Conservation (phyloP, 2,113 vertebrate genomes). For the Clinocottus analis region DNA sequence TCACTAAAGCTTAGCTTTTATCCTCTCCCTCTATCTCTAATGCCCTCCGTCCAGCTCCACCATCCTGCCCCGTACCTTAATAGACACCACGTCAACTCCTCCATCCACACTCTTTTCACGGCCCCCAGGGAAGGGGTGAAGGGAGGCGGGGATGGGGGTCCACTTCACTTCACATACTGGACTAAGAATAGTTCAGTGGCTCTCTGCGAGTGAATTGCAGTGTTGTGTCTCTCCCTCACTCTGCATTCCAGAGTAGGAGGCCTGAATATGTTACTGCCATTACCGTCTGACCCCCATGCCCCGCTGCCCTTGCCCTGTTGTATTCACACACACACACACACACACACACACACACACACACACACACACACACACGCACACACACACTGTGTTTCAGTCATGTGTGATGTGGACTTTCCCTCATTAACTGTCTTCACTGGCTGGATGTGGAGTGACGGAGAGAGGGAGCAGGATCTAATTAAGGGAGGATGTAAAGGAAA, state of each 20-base stretch:
- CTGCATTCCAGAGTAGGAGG: conserved; percentile 81
- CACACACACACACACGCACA: conserved; percentile 14
- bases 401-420: conserved; percentile 47
- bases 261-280: conserved; percentile 75
- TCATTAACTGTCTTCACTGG: conserved; percentile 25
- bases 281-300: conserved; percentile 58
- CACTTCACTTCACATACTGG: conserved; percentile 74
- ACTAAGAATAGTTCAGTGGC: conserved; percentile 79
- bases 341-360: conserved; percentile 7
- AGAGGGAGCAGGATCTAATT: conserved; percentile 12
- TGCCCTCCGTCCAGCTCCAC: conserved; percentile 40
- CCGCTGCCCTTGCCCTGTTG: conserved; percentile 45
- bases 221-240: conserved; percentile 74
- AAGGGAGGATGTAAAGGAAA: conserved; percentile 32
- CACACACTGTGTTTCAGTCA: conserved; percentile 34
- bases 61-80: conserved; percentile 37
- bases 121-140: conserved; percentile 15
- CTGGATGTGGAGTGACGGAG: conserved; percentile 9
- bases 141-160: conserved; percentile 11
- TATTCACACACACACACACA: not conserved
- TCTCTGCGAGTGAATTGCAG: conserved; percentile 72
- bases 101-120: conserved; percentile 44
- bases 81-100: conserved; percentile 37
- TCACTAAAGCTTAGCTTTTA: conserved; percentile 65
- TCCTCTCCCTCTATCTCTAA: conserved; percentile 43